Evolutionary conservation across 2,113 vertebrate species (phyloP), one percentile per base, ranked within the genome.

Genomic region (Cathartes aura): DNA sequence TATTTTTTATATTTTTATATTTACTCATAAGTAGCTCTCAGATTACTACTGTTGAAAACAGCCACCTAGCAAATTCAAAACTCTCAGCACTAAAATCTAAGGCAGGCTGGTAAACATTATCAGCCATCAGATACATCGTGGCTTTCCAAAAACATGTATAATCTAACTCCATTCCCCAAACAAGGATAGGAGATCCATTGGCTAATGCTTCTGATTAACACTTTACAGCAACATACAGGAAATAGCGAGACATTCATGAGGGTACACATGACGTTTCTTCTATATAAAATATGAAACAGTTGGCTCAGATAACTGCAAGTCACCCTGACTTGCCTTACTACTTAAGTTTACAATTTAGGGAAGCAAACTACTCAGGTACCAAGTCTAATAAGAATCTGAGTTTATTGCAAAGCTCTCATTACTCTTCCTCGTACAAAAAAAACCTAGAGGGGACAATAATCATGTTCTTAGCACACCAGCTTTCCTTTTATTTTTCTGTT

Each of bases 181-280:
- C 17, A 24, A 30, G 20, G 29, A 16, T 2, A 59, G 50, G 32
- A 8, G n/a, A 83, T 15, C 71, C 50, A n/a, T 1, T 7, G 22
- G 19, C 23, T 21, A 50, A 23, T 3, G 3, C 5, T 3, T 23
- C 17, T 0, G 5, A 27, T 6, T 2, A 40, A 48, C 26, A 29
- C 21, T 43, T 16, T 3, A 11, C 22, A 48, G 64, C 47, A 52
- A 29, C 7, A 4, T 2, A 24, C 2, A 36, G 89, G 38, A 59
- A 58, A 42, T 0, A 36, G 22, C 0, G 0, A 83, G 43, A 14
- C 30, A 2, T 9, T 21, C 30, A 3, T 0, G 4, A 82, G 34
- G 29, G 40, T 9, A 23, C 9, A 30, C 19, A 2, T 3, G 32
- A 22, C 15, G 2, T 15, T 64, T 21, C 60, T 50, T 36, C 42